Evolutionary conservation across 2,113 vertebrate species (phyloP).

Genomic region (Arothron firmamentum): DNA sequence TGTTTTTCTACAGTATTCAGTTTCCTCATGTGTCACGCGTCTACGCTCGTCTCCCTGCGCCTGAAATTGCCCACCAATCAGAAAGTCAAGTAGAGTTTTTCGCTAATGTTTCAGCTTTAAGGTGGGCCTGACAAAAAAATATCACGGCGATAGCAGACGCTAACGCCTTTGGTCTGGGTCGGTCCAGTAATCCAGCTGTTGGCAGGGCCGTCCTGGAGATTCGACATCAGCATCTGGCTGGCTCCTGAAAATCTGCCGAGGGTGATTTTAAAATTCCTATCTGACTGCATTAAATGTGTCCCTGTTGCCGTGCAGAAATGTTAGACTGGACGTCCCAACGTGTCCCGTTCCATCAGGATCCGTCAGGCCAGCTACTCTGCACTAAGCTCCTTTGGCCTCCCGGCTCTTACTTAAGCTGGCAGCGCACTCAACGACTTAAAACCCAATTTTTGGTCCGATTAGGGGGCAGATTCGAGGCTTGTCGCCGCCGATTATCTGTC

Average conservation of each 20-base stretch:
- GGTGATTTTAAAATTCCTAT: not conserved
- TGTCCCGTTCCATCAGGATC: too few relatives aligned
- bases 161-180: constrained; percentile 25
- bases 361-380: too few relatives aligned
- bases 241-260: constrained; percentile 41
- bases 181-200: constrained; percentile 23
- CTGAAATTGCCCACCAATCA: not conserved
- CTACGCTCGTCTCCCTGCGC: constrained; percentile 8
- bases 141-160: not conserved
- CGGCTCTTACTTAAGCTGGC: too few relatives aligned
- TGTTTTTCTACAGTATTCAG: constrained; percentile 17
- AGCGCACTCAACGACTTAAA: too few relatives aligned
- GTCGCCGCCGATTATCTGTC: too few relatives aligned
- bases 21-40: constrained; percentile 26
- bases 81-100: not conserved
- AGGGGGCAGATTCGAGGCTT: too few relatives aligned
- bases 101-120: not conserved
- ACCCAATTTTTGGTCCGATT: too few relatives aligned
- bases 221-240: constrained; percentile 54
- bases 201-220: constrained; percentile 39
- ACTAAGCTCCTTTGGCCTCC: too few relatives aligned
- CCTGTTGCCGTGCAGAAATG: too few relatives aligned
- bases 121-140: not conserved
- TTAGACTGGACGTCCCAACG: too few relatives aligned
- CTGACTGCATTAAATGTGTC: too few relatives aligned